Conservation (phyloP, 2,113 vertebrate species). For the Scortum barcoo region DNA sequence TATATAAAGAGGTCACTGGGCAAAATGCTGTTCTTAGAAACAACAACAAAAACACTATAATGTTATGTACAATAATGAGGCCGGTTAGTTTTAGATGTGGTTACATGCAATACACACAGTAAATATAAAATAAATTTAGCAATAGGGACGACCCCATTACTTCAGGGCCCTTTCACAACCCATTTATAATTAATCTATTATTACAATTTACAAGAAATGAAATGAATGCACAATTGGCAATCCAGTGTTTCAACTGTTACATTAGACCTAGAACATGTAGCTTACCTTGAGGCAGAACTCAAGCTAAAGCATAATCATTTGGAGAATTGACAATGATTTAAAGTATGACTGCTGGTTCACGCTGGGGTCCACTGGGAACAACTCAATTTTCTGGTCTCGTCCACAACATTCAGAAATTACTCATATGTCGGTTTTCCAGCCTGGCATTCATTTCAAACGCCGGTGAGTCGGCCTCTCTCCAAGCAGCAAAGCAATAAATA, state of each 20-base stretch:
- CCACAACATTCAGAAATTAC: slow-evolving; percentile 29
- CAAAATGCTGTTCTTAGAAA: background rate
- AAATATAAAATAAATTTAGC: slow-evolving; percentile 17
- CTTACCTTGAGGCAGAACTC: slow-evolving; percentile 5
- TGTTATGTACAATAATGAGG: too few species aligned
- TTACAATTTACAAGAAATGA: background rate
- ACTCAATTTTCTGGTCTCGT: slow-evolving; percentile 31
- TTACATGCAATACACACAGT: background rate
- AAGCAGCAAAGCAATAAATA: slow-evolving; percentile 66
- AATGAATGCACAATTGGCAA: slow-evolving; percentile 14
- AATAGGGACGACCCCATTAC: background rate
- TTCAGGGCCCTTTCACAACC: background rate
- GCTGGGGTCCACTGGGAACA: slow-evolving; percentile 20
- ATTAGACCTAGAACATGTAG: background rate
- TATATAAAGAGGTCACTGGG: too few species aligned
- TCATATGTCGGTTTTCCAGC: slow-evolving; percentile 6
- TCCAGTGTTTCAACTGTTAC: background rate
- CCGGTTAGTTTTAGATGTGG: too few species aligned
- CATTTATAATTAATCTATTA: slow-evolving; percentile 8
- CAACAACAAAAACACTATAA: background rate
- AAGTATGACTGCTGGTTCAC: slow-evolving; percentile 32
- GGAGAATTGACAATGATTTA: slow-evolving; percentile 33
- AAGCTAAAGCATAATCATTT: slow-evolving; percentile 1
- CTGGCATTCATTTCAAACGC: slow-evolving; percentile 33
- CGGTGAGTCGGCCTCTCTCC: slow-evolving; percentile 34